These are phyloP conservation scores for Ceramica pisi DNA, from an alignment of 2,888 invertebrate genomes.

Conservation along the genomic window DNA sequence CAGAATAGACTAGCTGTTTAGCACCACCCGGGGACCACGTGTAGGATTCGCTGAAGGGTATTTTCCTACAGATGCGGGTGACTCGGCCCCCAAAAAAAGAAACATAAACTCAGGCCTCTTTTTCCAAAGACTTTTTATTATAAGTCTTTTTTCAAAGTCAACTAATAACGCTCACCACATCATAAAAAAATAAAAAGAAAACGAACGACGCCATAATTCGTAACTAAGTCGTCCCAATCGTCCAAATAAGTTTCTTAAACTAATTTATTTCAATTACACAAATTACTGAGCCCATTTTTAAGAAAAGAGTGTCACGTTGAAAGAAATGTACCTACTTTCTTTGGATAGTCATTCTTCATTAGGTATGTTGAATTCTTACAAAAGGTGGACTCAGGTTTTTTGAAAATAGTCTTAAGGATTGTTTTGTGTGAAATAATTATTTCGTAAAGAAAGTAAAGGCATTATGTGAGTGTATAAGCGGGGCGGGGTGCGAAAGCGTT, in stretches of 20 bases:
- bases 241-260: slow-evolving; percentile 45
- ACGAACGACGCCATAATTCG: slow-evolving; percentile 45
- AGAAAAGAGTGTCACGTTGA: slow-evolving; percentile 22
- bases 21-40: no score
- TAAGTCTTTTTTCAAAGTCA: neutral
- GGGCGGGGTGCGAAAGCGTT: neutral
- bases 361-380: slow-evolving; percentile 7
- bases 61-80: no score
- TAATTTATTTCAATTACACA: slow-evolving; percentile 53
- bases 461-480: neutral
- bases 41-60: no score
- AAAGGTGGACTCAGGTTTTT: slow-evolving; percentile 1
- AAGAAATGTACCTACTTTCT: slow-evolving; percentile 31
- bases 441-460: slow-evolving; percentile 3
- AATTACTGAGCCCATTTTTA: slow-evolving; percentile 40
- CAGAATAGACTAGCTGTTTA: no score
- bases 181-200: slow-evolving; percentile 16
- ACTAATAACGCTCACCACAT: slow-evolving; percentile 2
- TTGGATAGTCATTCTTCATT: slow-evolving; percentile 21
- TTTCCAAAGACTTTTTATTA: neutral
- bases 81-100: no score
- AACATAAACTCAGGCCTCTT: no score
- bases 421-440: slow-evolving; percentile 22
- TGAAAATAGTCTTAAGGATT: slow-evolving; percentile 15
- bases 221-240: slow-evolving; percentile 50